A percentile compares a stretch with the other conserved stretches of the same genome.
These are phyloP conservation scores for Anguilla obscura DNA, from an alignment of 2,797 vertebrate genomes.

Conservation along the genomic window DNA sequence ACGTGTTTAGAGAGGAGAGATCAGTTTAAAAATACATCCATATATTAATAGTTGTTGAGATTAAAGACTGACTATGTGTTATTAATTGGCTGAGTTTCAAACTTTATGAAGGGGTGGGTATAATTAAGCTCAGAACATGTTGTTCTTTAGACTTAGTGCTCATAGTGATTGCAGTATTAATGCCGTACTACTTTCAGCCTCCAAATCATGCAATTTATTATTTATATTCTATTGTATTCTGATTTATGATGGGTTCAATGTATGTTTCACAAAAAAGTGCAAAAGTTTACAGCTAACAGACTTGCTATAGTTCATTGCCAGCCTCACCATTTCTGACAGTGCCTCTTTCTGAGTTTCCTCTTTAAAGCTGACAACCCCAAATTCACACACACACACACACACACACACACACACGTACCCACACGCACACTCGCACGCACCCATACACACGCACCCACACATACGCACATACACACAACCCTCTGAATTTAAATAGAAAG, in stretches of 20 bases:
- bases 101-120: slow-evolving; percentile 56
- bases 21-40: slow-evolving; percentile 31
- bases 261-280: slow-evolving; percentile 48
- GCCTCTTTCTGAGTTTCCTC: too few species aligned
- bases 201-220: slow-evolving; percentile 39
- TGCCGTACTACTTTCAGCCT: slow-evolving; percentile 59
- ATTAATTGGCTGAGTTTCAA: slow-evolving; percentile 67
- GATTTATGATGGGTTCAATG: slow-evolving; percentile 64
- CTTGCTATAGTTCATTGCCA: too few species aligned
- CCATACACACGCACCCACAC: background rate
- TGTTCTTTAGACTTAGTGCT: slow-evolving; percentile 61
- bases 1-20: background rate
- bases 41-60: slow-evolving; percentile 51
- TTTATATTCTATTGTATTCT: slow-evolving; percentile 41
- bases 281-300: background rate
- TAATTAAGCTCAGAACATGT: slow-evolving; percentile 62
- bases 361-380: too few species aligned
- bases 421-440: background rate
- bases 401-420: too few species aligned
- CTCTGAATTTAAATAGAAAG: background rate
- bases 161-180: slow-evolving; percentile 53
- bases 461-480: background rate
- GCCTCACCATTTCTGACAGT: too few species aligned
- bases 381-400: background rate
- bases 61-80: slow-evolving; percentile 55